These are phyloP conservation scores for Parnassius apollo DNA, from an alignment of 2,888 invertebrate genomes.

Conservation along the genomic window DNA sequence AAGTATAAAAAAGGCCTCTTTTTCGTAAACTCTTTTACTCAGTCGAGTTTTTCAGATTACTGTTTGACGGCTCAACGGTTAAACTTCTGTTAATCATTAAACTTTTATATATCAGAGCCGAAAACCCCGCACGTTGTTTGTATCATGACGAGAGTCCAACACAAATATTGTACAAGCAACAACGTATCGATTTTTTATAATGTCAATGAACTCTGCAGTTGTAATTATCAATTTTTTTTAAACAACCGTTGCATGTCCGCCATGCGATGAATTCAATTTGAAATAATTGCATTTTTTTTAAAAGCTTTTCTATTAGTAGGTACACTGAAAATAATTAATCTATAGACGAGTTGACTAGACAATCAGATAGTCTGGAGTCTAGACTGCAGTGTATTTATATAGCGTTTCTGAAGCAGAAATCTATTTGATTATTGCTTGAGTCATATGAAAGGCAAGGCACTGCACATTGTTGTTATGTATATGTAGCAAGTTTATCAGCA, in stretches of 20 bases:
- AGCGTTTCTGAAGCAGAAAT: conserved; percentile 18
- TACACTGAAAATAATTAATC: conserved; percentile 21
- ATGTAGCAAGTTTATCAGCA: too few species aligned
- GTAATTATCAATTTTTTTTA: neutral
- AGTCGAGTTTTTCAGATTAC: too few species aligned
- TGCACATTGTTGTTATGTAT: neutral
- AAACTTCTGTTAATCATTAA: too few species aligned
- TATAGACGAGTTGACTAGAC: neutral
- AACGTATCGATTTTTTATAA: neutral
- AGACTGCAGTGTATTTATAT: conserved; percentile 11
- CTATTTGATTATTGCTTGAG: conserved; percentile 17
- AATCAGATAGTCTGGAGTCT: conserved; percentile 14
- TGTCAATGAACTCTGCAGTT: conserved; percentile 13
- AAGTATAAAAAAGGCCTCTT: too few species aligned
- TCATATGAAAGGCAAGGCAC: conserved; percentile 13
- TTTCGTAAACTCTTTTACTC: too few species aligned
- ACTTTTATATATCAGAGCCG: too few species aligned
- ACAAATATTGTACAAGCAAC: too few species aligned
- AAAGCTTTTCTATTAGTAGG: conserved; percentile 12
- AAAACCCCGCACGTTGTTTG: too few species aligned
- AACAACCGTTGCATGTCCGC: conserved; percentile 3
- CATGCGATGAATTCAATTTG: conserved; percentile 6
- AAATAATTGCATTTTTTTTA: conserved; percentile 8
- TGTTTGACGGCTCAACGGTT: too few species aligned
- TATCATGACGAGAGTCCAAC: too few species aligned